phyloP scores from a whole-genome alignment of 2,113 vertebrate genomes.

The Bettongia penicillata region DNA sequence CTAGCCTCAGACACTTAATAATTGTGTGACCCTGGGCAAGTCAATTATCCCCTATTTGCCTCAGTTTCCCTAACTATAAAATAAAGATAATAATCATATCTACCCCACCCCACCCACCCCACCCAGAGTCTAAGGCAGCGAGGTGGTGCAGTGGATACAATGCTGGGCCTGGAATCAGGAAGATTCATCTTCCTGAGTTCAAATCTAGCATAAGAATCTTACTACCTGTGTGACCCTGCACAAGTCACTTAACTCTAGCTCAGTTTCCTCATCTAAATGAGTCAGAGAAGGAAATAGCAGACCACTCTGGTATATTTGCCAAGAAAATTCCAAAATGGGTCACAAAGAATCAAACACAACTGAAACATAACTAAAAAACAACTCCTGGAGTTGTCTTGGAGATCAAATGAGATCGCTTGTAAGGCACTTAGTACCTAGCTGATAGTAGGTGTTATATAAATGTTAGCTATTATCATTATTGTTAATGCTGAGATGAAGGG shows the following conservation, averaged over 20 bases:
- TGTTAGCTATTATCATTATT: not conserved
- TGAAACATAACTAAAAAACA: not conserved
- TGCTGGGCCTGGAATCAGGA: not conserved
- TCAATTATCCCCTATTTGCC: not conserved
- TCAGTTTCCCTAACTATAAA: not conserved
- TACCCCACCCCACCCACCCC: not conserved
- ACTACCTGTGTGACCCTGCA: too few species aligned
- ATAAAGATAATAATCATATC: not conserved
- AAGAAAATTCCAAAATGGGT: not conserved
- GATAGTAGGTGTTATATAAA: not conserved
- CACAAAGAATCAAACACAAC: not conserved
- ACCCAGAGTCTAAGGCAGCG: not conserved
- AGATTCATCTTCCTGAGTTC: not conserved
- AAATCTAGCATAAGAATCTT: not conserved
- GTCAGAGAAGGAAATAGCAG: not conserved
- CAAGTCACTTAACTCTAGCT: not conserved
- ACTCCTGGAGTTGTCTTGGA: not conserved
- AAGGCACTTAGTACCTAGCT: not conserved
- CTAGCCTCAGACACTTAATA: not conserved
- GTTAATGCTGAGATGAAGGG: not conserved
- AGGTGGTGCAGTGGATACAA: not conserved
- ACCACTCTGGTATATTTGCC: not conserved
- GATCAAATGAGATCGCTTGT: not conserved
- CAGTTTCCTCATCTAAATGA: not conserved
- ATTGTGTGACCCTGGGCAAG: not conserved